Conservation (phyloP, 2,888 invertebrate genomes). For the Tachina fera region DNA sequence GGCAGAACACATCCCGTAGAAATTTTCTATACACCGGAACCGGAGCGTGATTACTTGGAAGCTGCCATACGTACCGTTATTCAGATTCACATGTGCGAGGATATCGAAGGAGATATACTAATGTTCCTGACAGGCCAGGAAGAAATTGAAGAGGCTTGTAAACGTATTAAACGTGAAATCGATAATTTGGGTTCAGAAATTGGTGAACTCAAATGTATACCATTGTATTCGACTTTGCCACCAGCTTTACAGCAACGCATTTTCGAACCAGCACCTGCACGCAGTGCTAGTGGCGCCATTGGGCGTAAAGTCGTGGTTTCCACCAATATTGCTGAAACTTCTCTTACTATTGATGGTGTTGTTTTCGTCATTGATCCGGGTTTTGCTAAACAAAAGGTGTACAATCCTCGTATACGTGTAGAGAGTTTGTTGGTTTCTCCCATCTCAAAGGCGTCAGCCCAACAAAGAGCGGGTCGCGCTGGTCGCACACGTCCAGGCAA, state of each 20-base stretch:
- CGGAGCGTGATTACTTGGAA: conserved; percentile 98
- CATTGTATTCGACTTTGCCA: conserved; percentile 98
- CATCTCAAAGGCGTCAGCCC: conserved; percentile 99
- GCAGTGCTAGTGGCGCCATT: conserved; percentile 93
- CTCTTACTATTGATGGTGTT: conserved; percentile 99
- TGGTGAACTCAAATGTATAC: conserved; percentile 99
- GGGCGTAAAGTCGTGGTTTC: conserved; percentile 97
- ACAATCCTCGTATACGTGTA: conserved; percentile 89
- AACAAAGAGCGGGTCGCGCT: conserved; percentile 98
- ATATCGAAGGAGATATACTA: conserved; percentile 93
- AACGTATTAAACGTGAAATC: conserved; percentile 96
- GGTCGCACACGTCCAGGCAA: conserved; percentile 99
- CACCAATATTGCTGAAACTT: conserved; percentile 99
- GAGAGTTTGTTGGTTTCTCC: conserved; percentile 99
- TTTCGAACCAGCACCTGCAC: conserved; percentile 98
- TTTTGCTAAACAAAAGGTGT: conserved; percentile 98
- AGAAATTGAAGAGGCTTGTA: conserved; percentile 99
- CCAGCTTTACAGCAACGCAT: conserved; percentile 98
- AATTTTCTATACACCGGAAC: conserved; percentile 99
- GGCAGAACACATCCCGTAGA: conserved; percentile 98
- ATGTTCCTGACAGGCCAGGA: conserved; percentile 95
- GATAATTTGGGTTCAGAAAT: conserved; percentile 98
- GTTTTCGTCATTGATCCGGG: conserved; percentile 99
- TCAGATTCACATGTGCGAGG: conserved; percentile 97
- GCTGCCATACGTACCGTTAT: conserved; percentile 99